A percentile compares a stretch with the other conserved stretches of the same genome.
Evolutionary conservation across 1,140 invertebrate genomes (phyloP).

Genomic region (Tetranychus cinnabarinus): DNA sequence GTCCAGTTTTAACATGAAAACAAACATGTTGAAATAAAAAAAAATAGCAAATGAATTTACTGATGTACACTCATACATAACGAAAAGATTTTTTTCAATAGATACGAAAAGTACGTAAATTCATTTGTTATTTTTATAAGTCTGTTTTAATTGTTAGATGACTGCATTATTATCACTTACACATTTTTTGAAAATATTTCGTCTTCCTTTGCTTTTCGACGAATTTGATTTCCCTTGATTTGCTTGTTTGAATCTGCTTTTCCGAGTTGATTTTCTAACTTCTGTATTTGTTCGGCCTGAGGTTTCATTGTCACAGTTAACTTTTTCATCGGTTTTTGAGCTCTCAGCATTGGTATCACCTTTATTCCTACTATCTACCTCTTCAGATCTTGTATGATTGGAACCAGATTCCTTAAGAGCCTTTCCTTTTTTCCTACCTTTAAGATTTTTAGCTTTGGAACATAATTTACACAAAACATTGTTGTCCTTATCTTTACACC

Average conservation of each 20-base stretch:
- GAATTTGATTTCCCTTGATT: neutral
- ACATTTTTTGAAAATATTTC: slow-evolving; percentile 53
- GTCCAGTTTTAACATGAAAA: too few species aligned
- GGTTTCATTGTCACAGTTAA: neutral
- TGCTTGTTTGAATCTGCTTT: neutral
- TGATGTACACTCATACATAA: too few species aligned
- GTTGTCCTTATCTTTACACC: neutral
- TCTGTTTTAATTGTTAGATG: neutral
- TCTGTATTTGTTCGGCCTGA: neutral
- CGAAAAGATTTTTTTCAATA: too few species aligned
- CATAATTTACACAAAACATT: neutral
- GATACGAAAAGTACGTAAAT: too few species aligned
- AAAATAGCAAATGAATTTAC: too few species aligned
- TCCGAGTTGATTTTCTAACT: neutral
- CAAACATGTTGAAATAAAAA: too few species aligned
- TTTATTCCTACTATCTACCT: neutral
- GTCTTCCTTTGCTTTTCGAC: slow-evolving; percentile 39
- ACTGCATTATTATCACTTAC: slow-evolving; percentile 18
- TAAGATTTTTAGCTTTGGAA: neutral
- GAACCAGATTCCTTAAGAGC: neutral
- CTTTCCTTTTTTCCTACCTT: neutral
- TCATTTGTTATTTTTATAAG: too few species aligned
- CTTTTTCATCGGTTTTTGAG: neutral
- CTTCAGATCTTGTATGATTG: neutral
- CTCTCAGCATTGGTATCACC: neutral